These are phyloP conservation scores for Percopsis transmontana DNA, from an alignment of 2,113 vertebrate genomes.

Conservation along the genomic window DNA sequence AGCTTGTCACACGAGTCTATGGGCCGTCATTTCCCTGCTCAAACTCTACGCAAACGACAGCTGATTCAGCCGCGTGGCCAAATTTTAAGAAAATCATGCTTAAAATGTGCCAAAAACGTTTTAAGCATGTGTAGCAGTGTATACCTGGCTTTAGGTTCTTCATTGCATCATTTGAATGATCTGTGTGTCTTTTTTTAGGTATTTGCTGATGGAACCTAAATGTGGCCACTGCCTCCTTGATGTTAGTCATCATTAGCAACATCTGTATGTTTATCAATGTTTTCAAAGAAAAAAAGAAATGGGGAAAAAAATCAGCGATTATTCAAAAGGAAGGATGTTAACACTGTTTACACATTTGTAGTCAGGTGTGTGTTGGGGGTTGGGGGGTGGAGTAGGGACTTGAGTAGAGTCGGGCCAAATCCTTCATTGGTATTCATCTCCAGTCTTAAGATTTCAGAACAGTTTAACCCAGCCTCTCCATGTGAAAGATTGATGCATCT, in stretches of 20 bases:
- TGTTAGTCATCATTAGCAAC: conserved; percentile 9
- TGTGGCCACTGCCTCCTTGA: neutral
- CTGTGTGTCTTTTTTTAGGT: too few species aligned
- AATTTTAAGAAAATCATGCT: too few species aligned
- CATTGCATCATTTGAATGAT: neutral
- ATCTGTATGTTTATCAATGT: neutral
- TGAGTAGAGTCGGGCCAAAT: neutral
- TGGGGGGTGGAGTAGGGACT: neutral
- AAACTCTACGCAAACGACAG: too few species aligned
- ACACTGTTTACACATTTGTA: conserved; percentile 19
- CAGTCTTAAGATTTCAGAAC: conserved; percentile 26
- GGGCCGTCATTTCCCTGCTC: too few species aligned
- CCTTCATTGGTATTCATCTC: conserved; percentile 46
- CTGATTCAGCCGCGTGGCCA: too few species aligned
- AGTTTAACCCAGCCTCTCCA: conserved; percentile 49
- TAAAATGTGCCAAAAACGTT: too few species aligned
- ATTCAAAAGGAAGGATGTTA: conserved; percentile 4
- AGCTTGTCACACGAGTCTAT: too few species aligned
- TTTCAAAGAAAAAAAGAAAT: neutral
- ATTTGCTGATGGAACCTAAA: too few species aligned
- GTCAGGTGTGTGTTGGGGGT: neutral
- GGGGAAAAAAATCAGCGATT: neutral
- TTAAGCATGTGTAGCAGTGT: too few species aligned
- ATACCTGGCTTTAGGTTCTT: too few species aligned
- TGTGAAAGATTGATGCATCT: conserved; percentile 66